phyloP scores from a whole-genome alignment of 2,888 invertebrate genomes.

The Pristionchus mayeri region DNA sequence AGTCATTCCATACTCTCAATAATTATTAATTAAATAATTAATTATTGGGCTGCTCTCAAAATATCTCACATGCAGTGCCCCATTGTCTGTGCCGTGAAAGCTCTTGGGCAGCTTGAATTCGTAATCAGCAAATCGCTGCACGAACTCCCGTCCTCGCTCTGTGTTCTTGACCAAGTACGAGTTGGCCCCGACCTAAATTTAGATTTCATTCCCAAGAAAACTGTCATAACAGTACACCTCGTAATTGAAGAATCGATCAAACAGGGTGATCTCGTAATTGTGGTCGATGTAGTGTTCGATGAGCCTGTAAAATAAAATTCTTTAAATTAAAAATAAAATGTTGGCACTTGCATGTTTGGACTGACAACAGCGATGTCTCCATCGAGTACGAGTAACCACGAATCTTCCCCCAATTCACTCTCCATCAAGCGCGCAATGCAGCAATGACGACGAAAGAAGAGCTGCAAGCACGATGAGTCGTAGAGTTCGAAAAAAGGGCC shows the following conservation, averaged over 20 bases:
- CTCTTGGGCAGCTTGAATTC: background rate
- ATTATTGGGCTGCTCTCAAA: no score
- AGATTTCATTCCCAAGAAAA: no score
- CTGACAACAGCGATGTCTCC: conserved; percentile 67
- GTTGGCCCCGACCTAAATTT: background rate
- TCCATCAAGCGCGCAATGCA: background rate
- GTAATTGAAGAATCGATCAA: conserved; percentile 39
- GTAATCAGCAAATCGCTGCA: background rate
- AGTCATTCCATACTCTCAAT: background rate
- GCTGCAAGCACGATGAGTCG: background rate
- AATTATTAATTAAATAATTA: no score
- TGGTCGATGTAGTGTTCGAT: background rate
- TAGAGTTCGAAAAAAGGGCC: background rate
- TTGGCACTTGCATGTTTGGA: conserved; percentile 49
- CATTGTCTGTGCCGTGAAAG: conserved; percentile 38
- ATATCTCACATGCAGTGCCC: conserved; percentile 23
- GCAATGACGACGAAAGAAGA: conserved; percentile 31
- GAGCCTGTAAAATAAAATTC: background rate
- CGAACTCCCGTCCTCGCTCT: background rate
- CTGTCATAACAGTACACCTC: background rate
- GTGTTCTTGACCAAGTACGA: background rate
- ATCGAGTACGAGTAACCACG: conserved; percentile 61
- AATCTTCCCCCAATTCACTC: background rate
- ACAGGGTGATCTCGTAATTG: background rate
- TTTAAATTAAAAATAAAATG: background rate